A percentile compares a stretch with the other conserved stretches of the same genome.
phyloP scores from a whole-genome alignment of 2,113 vertebrate genomes.

The Gavia stellata region DNA sequence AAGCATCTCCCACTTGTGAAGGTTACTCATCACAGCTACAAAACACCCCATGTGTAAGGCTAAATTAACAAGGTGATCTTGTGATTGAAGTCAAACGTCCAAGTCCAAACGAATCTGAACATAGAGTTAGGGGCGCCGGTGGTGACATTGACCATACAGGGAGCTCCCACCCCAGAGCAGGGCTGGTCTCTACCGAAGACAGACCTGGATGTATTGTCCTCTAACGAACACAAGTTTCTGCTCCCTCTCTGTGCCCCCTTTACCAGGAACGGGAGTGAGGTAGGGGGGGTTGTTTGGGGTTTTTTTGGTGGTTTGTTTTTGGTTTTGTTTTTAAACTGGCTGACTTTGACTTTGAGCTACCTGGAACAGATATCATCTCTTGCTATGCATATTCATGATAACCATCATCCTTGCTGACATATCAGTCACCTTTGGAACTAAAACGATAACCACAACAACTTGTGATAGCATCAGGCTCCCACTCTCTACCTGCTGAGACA shows the following conservation, averaged over 20 bases:
- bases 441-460: not conserved
- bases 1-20: not conserved
- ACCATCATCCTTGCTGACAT: not conserved
- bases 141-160: not conserved
- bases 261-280: not conserved
- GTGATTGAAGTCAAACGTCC: not conserved
- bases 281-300: too few species aligned
- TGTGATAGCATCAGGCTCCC: not conserved
- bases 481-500: not conserved
- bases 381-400: not conserved
- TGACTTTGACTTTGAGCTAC: not conserved
- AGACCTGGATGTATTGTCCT: not conserved
- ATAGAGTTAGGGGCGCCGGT: not conserved
- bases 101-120: not conserved
- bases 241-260: not conserved
- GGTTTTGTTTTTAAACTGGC: not conserved
- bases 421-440: not conserved
- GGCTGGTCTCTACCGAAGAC: not conserved
- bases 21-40: not conserved
- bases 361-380: not conserved
- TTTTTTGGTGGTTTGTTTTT: not conserved
- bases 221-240: not conserved
- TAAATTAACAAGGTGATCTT: not conserved
- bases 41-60: rapidly evolving
- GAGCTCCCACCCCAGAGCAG: not conserved